These are phyloP conservation scores for Limnodromus scolopaceus DNA, from an alignment of 2,797 vertebrate species.

Conservation along the genomic window DNA sequence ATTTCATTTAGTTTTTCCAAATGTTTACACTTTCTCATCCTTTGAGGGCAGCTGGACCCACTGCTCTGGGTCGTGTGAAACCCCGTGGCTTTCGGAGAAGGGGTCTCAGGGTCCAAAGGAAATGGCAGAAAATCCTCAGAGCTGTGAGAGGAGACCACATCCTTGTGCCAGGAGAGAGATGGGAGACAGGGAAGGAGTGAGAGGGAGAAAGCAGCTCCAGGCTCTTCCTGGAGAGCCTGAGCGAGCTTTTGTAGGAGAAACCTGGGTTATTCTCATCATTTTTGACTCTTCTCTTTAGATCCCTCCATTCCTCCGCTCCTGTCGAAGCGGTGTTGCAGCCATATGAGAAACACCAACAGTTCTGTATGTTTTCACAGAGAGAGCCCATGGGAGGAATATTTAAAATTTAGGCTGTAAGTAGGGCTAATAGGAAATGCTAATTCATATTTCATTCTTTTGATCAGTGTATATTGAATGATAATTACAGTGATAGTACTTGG, in stretches of 20 bases:
- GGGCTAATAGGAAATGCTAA: constrained; percentile 72
- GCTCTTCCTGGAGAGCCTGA: background rate
- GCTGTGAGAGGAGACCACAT: background rate
- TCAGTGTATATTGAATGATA: constrained; percentile 64
- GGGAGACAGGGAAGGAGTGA: background rate
- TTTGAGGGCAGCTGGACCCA: background rate
- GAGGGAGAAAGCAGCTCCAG: background rate
- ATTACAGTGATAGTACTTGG: constrained; percentile 62
- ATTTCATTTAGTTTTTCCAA: background rate
- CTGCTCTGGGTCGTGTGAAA: background rate
- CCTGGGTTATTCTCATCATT: background rate
- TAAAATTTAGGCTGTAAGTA: constrained; percentile 49
- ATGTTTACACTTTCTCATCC: background rate
- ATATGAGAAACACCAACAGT: constrained; percentile 8
- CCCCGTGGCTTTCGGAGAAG: accelerated
- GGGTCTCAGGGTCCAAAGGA: background rate
- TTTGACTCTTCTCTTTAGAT: background rate
- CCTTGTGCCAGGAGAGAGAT: background rate
- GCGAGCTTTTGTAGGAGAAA: background rate
- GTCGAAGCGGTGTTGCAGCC: background rate
- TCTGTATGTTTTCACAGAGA: constrained; percentile 19
- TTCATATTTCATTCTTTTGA: constrained; percentile 71
- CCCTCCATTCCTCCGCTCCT: background rate
- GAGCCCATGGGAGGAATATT: constrained; percentile 49
- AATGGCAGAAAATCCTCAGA: background rate